phyloP scores from a whole-genome alignment of 2,888 invertebrate genomes.

The Diplazon laetatorius region DNA sequence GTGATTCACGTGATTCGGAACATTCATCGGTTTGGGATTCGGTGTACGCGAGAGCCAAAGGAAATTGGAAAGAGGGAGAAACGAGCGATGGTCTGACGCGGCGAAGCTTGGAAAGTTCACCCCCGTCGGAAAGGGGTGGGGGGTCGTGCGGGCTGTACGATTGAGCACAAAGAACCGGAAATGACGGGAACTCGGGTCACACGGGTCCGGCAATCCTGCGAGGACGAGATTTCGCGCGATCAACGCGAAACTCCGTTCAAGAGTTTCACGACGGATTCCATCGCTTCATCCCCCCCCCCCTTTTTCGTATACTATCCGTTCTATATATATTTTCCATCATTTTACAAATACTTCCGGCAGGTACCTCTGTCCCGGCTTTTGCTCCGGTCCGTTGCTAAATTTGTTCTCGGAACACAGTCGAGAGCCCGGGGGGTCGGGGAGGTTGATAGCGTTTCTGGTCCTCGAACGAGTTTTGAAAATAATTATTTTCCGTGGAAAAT shows the following conservation, averaged over 20 bases:
- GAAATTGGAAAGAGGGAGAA: slow-evolving; percentile 45
- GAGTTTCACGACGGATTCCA: slow-evolving; percentile 29
- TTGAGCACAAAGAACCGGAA: slow-evolving; percentile 64
- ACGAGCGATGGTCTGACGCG: slow-evolving; percentile 12
- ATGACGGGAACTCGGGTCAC: slow-evolving; percentile 61
- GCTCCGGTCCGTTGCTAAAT: slow-evolving; percentile 27
- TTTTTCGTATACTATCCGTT: slow-evolving; percentile 23
- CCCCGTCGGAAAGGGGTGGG: too few species aligned
- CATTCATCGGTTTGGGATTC: slow-evolving; percentile 47
- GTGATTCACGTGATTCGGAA: not conserved
- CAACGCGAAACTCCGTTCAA: slow-evolving; percentile 67
- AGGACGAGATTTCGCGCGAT: slow-evolving; percentile 46
- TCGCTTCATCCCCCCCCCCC: slow-evolving; percentile 27
- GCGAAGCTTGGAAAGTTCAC: slow-evolving; percentile 26
- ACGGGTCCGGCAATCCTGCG: slow-evolving; percentile 29
- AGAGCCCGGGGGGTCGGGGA: not conserved
- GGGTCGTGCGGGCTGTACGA: slow-evolving; percentile 10
- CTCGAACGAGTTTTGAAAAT: slow-evolving; percentile 49
- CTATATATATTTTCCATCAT: slow-evolving; percentile 19
- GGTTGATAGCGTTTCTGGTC: not conserved
- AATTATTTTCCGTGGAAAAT: slow-evolving; percentile 58
- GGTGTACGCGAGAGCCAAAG: slow-evolving; percentile 31
- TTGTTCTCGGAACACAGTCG: not conserved
- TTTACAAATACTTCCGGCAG: slow-evolving; percentile 52
- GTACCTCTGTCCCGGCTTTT: slow-evolving; percentile 13